These are phyloP conservation scores for Sciaenops ocellatus DNA, from an alignment of 2,797 vertebrate species.

Conservation along the genomic window DNA sequence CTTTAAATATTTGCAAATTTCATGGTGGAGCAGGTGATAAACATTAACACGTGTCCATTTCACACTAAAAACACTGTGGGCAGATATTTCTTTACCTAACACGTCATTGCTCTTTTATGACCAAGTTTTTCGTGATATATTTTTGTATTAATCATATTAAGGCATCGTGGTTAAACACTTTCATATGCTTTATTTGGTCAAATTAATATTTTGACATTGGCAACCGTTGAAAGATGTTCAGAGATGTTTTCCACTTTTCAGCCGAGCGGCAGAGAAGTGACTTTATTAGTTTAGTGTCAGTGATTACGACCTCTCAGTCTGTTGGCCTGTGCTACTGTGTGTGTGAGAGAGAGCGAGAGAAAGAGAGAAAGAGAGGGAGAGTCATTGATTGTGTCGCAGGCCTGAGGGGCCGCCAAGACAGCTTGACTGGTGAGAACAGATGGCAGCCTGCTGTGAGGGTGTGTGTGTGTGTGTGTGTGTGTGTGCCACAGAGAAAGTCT, in stretches of 20 bases:
- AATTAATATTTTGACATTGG: neutral
- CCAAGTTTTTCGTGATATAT: too few relatives aligned
- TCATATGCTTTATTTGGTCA: neutral
- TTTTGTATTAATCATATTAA: too few relatives aligned
- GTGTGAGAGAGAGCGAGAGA: slow-evolving; percentile 7
- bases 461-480: slow-evolving; percentile 19
- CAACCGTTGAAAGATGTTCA: neutral
- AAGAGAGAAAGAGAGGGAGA: slow-evolving; percentile 23
- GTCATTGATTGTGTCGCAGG: slow-evolving; percentile 65
- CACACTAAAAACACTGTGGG: too few relatives aligned
- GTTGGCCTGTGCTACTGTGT: slow-evolving; percentile 29
- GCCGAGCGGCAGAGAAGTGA: slow-evolving; percentile 8
- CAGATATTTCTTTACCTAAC: too few relatives aligned
- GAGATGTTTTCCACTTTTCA: slow-evolving; percentile 18
- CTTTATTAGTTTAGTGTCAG: slow-evolving; percentile 46
- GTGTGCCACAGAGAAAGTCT: slow-evolving; percentile 9
- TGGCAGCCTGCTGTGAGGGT: slow-evolving; percentile 61
- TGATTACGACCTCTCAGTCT: slow-evolving; percentile 46
- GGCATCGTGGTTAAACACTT: too few relatives aligned
- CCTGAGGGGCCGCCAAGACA: slow-evolving; percentile 74
- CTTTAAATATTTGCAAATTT: neutral
- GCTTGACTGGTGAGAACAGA: slow-evolving; percentile 81
- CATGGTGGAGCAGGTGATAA: neutral
- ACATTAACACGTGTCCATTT: neutral
- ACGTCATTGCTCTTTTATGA: neutral